Percentiles rank a stretch among this genome's conserved stretches.
Evolutionary conservation across 2,113 vertebrate genomes (phyloP).

Genomic region (Onychostoma macrolepis): DNA sequence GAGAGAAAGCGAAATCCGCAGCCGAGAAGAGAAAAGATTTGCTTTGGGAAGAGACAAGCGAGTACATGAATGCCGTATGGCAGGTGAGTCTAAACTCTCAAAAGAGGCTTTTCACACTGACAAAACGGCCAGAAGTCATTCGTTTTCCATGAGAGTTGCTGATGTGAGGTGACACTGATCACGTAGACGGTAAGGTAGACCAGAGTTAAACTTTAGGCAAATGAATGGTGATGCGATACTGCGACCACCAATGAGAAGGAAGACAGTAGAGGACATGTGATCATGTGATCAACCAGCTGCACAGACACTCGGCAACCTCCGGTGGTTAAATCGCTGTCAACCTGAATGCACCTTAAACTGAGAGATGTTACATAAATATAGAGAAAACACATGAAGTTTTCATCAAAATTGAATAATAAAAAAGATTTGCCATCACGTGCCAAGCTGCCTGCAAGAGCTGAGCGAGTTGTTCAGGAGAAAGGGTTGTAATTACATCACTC

Average conservation of each 20-base stretch:
- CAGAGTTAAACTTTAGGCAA: neutral
- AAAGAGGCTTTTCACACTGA: neutral
- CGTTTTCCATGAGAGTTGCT: neutral
- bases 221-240: neutral
- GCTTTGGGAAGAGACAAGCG: neutral
- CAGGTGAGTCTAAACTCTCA: neutral
- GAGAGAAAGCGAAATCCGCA: neutral
- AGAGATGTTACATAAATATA: neutral
- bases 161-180: neutral
- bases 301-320: neutral
- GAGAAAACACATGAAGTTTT: neutral
- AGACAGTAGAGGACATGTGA: slow-evolving; percentile 5
- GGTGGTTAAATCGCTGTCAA: neutral
- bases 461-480: neutral
- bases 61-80: neutral
- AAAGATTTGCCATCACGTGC: neutral
- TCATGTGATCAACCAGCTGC: neutral
- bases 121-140: neutral
- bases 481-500: neutral
- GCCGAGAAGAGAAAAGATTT: slow-evolving; percentile 21
- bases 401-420: neutral
- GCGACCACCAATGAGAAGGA: neutral
- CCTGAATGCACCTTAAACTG: neutral
- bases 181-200: neutral
- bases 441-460: neutral